A percentile compares a stretch with the other conserved stretches of the same genome.
Conservation (phyloP, 2,113 vertebrate genomes). For the Poecilia latipinna region DNA sequence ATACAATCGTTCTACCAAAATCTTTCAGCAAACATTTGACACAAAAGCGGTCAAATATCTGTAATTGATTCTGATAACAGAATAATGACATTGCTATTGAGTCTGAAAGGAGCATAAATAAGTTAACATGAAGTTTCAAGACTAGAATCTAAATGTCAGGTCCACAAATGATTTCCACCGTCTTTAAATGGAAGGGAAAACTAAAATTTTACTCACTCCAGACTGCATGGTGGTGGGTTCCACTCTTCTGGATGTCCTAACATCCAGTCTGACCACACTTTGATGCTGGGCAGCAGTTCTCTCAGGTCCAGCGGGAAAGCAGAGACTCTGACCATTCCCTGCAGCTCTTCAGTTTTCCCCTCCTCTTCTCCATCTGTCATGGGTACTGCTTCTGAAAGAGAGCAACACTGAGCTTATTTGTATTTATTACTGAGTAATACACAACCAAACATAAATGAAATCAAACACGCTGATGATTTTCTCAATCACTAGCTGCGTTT, state of each 20-base stretch:
- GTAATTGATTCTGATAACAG: too few relatives aligned
- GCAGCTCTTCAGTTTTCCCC: slow-evolving; percentile 74
- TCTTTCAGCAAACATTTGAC: too few relatives aligned
- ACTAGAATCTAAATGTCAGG: too few relatives aligned
- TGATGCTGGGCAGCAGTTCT: slow-evolving; percentile 94
- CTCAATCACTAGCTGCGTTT: too few relatives aligned
- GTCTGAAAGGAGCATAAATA: too few relatives aligned
- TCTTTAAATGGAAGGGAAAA: too few relatives aligned
- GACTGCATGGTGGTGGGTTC: slow-evolving; percentile 91
- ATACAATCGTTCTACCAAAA: too few relatives aligned
- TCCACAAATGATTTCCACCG: too few relatives aligned
- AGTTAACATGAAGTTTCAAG: too few relatives aligned
- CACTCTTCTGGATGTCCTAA: slow-evolving; percentile 94
- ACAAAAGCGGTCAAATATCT: too few relatives aligned
- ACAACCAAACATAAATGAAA: not conserved
- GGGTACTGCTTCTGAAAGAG: slow-evolving; percentile 75
- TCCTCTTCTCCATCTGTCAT: slow-evolving; percentile 65
- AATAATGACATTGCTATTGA: too few relatives aligned
- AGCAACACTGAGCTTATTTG: not conserved
- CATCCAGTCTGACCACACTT: slow-evolving; percentile 99
- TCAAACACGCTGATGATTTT: too few relatives aligned
- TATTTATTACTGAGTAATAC: not conserved
- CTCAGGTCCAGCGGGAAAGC: slow-evolving; percentile 87
- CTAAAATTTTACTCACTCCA: slow-evolving; percentile 63
- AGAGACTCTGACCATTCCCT: slow-evolving; percentile 90